A percentile compares a stretch with the other conserved stretches of the same genome.
Evolutionary conservation across 2,888 invertebrate genomes (phyloP).

Genomic region (Drosophila atroscutellata): DNA sequence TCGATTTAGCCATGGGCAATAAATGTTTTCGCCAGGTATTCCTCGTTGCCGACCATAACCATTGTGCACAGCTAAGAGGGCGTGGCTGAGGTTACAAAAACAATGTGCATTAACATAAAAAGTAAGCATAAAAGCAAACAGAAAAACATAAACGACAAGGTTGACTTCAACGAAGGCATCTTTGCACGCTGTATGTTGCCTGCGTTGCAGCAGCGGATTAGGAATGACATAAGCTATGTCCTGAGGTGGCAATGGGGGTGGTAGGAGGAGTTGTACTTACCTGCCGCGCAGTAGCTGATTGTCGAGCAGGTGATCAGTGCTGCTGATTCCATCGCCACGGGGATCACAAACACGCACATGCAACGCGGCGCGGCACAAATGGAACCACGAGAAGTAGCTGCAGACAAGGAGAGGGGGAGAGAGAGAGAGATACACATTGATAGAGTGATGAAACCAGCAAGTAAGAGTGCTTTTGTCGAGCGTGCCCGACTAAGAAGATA

Average conservation of each 20-base stretch:
- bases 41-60: background rate
- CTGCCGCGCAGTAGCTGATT: conserved; percentile 86
- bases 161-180: conserved; percentile 14
- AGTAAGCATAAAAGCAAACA: conserved; percentile 15
- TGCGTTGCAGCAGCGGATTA: conserved; percentile 25
- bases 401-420: conserved; percentile 20
- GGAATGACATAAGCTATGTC: background rate
- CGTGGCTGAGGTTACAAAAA: background rate
- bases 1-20: background rate
- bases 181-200: conserved; percentile 18
- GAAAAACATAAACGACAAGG: conserved; percentile 7
- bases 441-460: background rate
- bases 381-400: conserved; percentile 87
- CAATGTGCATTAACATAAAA: conserved; percentile 16
- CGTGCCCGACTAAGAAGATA: background rate
- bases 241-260: background rate
- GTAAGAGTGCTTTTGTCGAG: too few relatives aligned
- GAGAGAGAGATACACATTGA: background rate
- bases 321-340: conserved; percentile 87
- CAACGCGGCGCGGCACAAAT: conserved; percentile 86
- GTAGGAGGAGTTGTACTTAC: conserved; percentile 77
- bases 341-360: conserved; percentile 87
- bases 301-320: conserved; percentile 87
- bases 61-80: background rate
- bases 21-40: background rate